These are phyloP conservation scores for Danio kyathit DNA, from an alignment of 2,797 vertebrate genomes.

Conservation along the genomic window DNA sequence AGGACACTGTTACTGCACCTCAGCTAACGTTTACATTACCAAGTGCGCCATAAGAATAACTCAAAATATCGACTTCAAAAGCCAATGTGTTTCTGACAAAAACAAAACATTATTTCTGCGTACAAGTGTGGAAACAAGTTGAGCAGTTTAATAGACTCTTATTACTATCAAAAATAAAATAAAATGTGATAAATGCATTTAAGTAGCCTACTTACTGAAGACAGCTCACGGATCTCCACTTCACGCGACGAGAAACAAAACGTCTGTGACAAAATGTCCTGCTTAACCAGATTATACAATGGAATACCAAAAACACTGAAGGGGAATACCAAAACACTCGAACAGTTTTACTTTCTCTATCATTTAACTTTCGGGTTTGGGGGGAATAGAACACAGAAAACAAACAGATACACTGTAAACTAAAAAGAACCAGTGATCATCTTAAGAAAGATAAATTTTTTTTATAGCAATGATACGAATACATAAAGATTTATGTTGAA, in stretches of 20 bases:
- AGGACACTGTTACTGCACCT: neutral
- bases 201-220: neutral
- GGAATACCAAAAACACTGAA: neutral
- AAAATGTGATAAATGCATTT: neutral
- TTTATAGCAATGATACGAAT: too few relatives aligned
- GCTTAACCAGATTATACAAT: neutral
- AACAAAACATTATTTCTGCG: neutral
- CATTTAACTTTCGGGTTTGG: too few relatives aligned
- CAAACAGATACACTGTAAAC: neutral
- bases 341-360: slow-evolving; percentile 20
- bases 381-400: neutral
- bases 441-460: too few relatives aligned
- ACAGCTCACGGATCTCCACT: neutral
- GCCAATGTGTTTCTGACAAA: neutral
- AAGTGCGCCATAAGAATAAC: neutral
- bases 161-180: neutral
- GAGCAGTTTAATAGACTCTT: neutral
- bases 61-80: neutral
- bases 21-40: too few relatives aligned
- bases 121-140: neutral
- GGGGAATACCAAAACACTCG: slow-evolving; percentile 8
- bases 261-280: neutral
- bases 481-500: too few relatives aligned
- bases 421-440: too few relatives aligned
- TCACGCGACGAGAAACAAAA: neutral